Conservation (phyloP, 2,113 vertebrate species). For the Poecilia latipinna region DNA sequence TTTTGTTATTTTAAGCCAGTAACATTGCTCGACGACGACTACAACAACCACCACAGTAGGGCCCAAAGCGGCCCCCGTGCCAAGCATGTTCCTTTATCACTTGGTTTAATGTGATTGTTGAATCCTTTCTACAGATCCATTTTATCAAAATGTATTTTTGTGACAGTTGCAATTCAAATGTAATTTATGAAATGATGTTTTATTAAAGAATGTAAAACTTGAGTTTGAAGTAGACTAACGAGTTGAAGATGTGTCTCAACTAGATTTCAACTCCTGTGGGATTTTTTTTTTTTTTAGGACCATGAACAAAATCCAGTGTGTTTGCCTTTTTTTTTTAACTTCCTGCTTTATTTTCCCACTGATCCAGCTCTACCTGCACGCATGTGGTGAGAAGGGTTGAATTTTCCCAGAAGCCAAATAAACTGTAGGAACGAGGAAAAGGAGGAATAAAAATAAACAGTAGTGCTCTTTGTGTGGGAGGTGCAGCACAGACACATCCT, state of each 20-base stretch:
- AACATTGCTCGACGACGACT: slow-evolving; percentile 8
- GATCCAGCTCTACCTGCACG: slow-evolving; percentile 26
- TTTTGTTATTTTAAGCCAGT: slow-evolving; percentile 28
- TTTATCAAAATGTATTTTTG: slow-evolving; percentile 77
- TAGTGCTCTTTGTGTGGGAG: slow-evolving; percentile 19
- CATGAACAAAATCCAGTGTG: neutral
- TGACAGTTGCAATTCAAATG: slow-evolving; percentile 74
- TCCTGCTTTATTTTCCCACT: neutral
- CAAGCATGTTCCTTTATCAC: slow-evolving; percentile 48
- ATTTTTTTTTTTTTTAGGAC: neutral
- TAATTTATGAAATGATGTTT: slow-evolving; percentile 79
- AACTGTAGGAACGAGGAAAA: neutral
- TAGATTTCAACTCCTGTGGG: neutral
- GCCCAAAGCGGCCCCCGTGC: neutral
- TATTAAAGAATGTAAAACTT: slow-evolving; percentile 74
- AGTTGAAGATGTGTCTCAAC: slow-evolving; percentile 7
- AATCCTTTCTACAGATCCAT: slow-evolving; percentile 73
- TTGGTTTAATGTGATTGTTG: slow-evolving; percentile 56
- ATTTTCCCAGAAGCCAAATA: slow-evolving; percentile 5
- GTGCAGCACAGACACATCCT: slow-evolving; percentile 1
- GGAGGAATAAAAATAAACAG: neutral
- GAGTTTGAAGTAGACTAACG: neutral
- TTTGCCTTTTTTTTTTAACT: neutral
- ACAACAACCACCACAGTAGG: slow-evolving; percentile 5
- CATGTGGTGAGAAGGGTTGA: slow-evolving; percentile 8